Evolutionary conservation across 2,888 invertebrate species (phyloP), one percentile per base, ranked within the genome.

Genomic region (Apoda limacodes): DNA sequence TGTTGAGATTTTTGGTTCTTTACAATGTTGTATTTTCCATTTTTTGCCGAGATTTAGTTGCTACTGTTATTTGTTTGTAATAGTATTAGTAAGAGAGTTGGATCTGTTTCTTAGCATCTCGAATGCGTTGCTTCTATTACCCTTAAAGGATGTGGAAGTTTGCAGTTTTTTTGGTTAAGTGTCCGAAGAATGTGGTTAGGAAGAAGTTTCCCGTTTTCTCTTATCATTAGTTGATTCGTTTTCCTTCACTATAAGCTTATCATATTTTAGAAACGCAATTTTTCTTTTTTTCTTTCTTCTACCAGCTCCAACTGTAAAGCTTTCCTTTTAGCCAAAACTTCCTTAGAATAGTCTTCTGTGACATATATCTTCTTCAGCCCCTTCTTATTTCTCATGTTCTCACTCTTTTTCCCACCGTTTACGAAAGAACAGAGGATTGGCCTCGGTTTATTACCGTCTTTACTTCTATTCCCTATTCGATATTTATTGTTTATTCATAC

Each of bases 171-270:
- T 37, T 31, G 33, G 37, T 13, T 35, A 27, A 6, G 2, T 25
- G 26, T 36, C 1, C 23, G 26, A 13, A 7, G 37, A 23, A 27
- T n/a, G n/a, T n/a, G n/a, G n/a, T n/a, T n/a, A n/a, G n/a, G n/a
- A n/a, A n/a, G n/a, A n/a, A n/a, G n/a, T 44, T 39, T 4, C 35
- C 21, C 9, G 43, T 32, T 24, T 9, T 2, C 36, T 40, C 38
- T 13, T 43, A 34, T 39, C 43, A 42, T 12, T 40, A 33, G 31
- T 47, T 40, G 1, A 37, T 41, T 6, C 2, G 31, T 24, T 36
- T 47, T 42, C 11, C 48, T 47, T 17, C 45, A 41, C 24, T 43
- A 45, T n/a, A 49, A 5, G n/a, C n/a, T n/a, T n/a, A n/a, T n/a
- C n/a, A n/a, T n/a, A n/a, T n/a, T n/a, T n/a, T n/a, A n/a, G n/a